Evolutionary conservation across 2,113 vertebrate genomes (phyloP), one percentile per base, ranked within the genome.

Genomic region (Setophaga petechia): DNA sequence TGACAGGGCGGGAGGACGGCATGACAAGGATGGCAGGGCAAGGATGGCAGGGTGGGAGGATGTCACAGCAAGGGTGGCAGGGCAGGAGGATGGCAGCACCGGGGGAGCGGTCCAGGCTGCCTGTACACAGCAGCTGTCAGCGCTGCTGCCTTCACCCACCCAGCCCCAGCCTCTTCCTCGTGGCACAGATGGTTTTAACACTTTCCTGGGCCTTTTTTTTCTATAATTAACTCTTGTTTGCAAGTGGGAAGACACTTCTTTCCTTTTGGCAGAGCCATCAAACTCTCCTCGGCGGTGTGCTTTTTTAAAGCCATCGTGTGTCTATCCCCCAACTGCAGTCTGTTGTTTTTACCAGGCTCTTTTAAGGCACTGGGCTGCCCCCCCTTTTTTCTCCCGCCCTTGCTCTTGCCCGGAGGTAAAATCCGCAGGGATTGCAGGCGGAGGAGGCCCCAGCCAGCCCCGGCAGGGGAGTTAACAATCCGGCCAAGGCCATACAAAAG

Each of bases 401-500:
- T 35, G 75, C 97, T 95, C 67, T 96, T 93, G 95, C 97, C 97
- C 35, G 74, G 89, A 93, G 97, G 96, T 97, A 90, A 96, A 96
- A 96, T 96, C 95, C 83, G 33, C 75, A 94, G 95, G 92, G 91
- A 94, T 95, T 94, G 95, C 87, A 92, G 93, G 90, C 73, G 2
- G 69, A 93, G 94, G 96, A 96, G 94, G 94, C 93, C 84, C 93
- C 93, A 79, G 91, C 92, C 92, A 76, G 92, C 94, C 94, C 84
- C 18, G 3, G 79, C 89, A 97, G 91, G 88, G 95, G 93, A 96
- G 96, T 79, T 97, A 95, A 87, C 76, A 97, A 97, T 96, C 95
- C 33, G 37, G 86, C 92, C 95, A 89, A 95, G 87, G 76, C 92
- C 6, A 95, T 94, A 97, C 96, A 97, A 97, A 98, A 97, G 97